phyloP scores from a whole-genome alignment of 2,888 invertebrate genomes.

The Rotaria macrura region DNA sequence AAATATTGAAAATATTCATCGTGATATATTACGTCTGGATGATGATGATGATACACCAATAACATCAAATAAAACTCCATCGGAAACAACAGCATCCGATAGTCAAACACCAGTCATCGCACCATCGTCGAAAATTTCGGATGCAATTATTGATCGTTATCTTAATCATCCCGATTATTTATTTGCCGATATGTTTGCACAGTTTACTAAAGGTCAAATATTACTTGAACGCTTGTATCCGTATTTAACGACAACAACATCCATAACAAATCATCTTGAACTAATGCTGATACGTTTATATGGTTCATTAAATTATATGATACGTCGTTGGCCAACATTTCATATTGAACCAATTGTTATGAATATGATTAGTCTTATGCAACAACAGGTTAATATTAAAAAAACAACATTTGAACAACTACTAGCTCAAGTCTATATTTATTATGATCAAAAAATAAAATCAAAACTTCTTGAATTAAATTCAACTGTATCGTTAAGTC shows the following conservation, averaged over 20 bases:
- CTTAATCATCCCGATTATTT: background rate
- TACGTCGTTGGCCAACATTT: background rate
- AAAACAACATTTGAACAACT: background rate
- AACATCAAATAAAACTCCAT: background rate
- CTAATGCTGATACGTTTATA: background rate
- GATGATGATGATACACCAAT: background rate
- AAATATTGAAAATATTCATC: slow-evolving; percentile 7
- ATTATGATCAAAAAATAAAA: background rate
- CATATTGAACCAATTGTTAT: background rate
- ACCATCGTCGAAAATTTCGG: background rate
- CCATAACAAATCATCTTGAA: background rate
- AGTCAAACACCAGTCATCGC: background rate
- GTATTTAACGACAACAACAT: background rate
- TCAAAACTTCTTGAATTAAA: background rate
- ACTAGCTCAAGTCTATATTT: background rate
- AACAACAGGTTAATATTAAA: background rate
- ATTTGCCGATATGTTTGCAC: slow-evolving; percentile 16
- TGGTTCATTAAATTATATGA: slow-evolving; percentile 6
- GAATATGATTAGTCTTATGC: slow-evolving; percentile 16
- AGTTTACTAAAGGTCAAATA: background rate
- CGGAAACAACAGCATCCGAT: background rate
- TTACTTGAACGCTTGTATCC: slow-evolving; percentile 18
- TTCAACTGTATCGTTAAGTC: background rate
- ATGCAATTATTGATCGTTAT: background rate
- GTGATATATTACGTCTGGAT: background rate